Conservation (phyloP, 2,113 vertebrate genomes). For the Pygoscelis adeliae region DNA sequence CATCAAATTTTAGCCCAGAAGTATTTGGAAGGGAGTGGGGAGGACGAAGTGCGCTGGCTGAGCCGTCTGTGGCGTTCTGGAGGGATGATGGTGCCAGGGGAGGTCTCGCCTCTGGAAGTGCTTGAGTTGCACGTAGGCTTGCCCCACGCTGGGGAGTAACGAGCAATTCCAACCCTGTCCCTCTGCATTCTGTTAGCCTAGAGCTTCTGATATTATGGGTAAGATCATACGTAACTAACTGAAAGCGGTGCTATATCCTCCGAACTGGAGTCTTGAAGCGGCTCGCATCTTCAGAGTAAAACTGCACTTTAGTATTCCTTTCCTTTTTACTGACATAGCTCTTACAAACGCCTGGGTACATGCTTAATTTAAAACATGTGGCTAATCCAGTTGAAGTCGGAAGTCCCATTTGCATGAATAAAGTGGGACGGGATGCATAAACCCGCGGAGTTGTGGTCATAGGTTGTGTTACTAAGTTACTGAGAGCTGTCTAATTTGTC, state of each 20-base stretch:
- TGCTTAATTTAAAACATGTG: neutral
- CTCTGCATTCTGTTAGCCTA: too few relatives aligned
- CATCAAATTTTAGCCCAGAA: rapidly evolving
- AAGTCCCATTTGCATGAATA: neutral
- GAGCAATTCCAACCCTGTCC: rapidly evolving
- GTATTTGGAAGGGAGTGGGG: neutral
- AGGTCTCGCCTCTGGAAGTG: rapidly evolving
- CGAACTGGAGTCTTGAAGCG: neutral
- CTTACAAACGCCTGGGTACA: rapidly evolving
- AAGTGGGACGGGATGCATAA: neutral
- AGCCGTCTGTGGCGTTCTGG: rapidly evolving
- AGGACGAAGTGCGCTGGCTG: rapidly evolving
- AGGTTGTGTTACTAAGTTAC: neutral
- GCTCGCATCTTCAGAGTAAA: neutral
- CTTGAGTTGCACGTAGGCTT: rapidly evolving
- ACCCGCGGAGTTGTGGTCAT: neutral
- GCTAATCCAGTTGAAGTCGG: neutral
- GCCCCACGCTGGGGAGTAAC: rapidly evolving
- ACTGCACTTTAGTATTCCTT: neutral
- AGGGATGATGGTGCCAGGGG: too few relatives aligned
- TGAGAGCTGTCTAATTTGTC: neutral
- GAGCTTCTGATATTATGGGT: rapidly evolving
- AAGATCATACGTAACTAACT: rapidly evolving
- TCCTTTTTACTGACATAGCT: neutral
- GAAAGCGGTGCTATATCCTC: rapidly evolving